Evolutionary conservation across 2,113 vertebrate genomes (phyloP).

Genomic region (Psammodynastes pulverulentus): DNA sequence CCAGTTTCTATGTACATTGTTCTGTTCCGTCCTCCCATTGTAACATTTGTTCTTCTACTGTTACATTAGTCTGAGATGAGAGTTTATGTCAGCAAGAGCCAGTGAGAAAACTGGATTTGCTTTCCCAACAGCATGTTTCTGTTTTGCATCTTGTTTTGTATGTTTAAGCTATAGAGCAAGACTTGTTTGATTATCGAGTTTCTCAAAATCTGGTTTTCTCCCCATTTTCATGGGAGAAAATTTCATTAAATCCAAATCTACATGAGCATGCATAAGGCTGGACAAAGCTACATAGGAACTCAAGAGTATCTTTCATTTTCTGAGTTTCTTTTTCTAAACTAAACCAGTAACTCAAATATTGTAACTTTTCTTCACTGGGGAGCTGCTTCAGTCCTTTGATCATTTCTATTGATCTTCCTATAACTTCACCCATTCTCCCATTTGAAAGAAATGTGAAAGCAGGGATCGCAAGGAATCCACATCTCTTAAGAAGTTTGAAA

Average conservation of each 20-base stretch:
- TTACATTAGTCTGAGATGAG: neutral
- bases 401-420: neutral
- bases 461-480: neutral
- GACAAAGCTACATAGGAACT: neutral
- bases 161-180: rapidly evolving
- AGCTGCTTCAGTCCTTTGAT: neutral
- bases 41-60: neutral
- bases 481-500: neutral
- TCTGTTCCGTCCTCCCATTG: neutral
- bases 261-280: neutral
- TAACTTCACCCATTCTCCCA: neutral
- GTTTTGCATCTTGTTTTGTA: neutral
- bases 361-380: neutral
- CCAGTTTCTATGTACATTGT: neutral
- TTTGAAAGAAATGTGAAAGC: neutral
- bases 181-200: rapidly evolving
- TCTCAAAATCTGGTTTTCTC: neutral
- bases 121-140: neutral
- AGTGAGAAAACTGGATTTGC: neutral
- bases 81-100: neutral
- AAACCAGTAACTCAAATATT: neutral
- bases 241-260: neutral
- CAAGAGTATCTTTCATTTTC: neutral
- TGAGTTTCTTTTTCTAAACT: neutral
- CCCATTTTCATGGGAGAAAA: neutral